Conservation (phyloP, 2,888 invertebrate species). For the Ormyrus rosae region DNA sequence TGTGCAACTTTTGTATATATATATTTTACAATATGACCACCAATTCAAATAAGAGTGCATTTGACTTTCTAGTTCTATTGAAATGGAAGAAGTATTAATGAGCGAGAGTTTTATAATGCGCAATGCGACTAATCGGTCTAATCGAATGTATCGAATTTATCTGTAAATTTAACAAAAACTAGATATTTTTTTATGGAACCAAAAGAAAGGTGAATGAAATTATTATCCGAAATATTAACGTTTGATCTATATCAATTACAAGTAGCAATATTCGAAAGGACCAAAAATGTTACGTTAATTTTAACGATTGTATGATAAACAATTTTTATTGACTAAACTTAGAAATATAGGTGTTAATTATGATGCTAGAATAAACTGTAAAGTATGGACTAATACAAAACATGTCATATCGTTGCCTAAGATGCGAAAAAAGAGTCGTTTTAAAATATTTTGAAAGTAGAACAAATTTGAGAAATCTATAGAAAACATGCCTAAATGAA, state of each 20-base stretch:
- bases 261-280: constrained; percentile 59
- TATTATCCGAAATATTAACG: constrained; percentile 22
- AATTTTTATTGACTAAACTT: constrained; percentile 41
- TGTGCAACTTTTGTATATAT: constrained; percentile 20
- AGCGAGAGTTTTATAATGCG: constrained; percentile 28
- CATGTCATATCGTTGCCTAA: constrained; percentile 28
- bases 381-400: constrained; percentile 21
- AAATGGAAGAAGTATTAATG: constrained; percentile 43
- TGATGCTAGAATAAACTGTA: constrained; percentile 29
- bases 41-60: constrained; percentile 7
- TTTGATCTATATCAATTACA: constrained; percentile 37
- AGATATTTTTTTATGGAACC: constrained; percentile 49
- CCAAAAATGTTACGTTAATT: constrained; percentile 59
- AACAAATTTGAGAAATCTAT: too few relatives aligned
- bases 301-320: constrained; percentile 42
- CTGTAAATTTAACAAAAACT: constrained; percentile 38
- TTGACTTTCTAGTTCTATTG: constrained; percentile 38
- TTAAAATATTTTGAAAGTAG: too few relatives aligned
- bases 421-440: neutral
- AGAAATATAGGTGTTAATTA: constrained; percentile 39
- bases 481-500: too few relatives aligned
- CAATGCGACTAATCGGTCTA: constrained; percentile 8
- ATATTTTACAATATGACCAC: constrained; percentile 19
- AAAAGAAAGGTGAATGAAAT: constrained; percentile 7
- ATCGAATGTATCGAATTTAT: constrained; percentile 32